Percentiles rank a stretch among this genome's conserved stretches.
phyloP scores from a whole-genome alignment of 2,797 vertebrate genomes.

The Ispidina picta region DNA sequence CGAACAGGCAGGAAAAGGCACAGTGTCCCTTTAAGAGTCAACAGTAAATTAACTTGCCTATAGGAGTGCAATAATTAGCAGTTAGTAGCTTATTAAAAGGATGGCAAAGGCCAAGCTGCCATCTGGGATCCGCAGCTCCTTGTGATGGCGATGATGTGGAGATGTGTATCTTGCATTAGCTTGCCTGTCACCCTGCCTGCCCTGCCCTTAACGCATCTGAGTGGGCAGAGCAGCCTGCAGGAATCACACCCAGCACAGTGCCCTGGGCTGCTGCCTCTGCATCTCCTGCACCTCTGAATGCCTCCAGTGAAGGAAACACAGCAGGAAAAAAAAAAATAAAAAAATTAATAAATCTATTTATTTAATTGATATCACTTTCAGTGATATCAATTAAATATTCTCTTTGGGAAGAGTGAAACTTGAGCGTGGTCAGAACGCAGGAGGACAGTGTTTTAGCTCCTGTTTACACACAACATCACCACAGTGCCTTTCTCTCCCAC shows the following conservation, averaged over 20 bases:
- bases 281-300: constrained; percentile 68
- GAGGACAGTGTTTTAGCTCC: constrained; percentile 57
- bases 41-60: constrained; percentile 85
- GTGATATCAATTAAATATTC: constrained; percentile 73
- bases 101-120: constrained; percentile 86
- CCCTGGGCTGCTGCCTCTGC: constrained; percentile 71
- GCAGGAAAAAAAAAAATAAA: background rate
- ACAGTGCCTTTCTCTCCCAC: constrained; percentile 36
- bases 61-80: constrained; percentile 86
- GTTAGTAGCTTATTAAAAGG: constrained; percentile 88
- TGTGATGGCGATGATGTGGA: constrained; percentile 83
- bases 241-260: constrained; percentile 74
- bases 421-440: constrained; percentile 35
- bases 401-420: constrained; percentile 64
- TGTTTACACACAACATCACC: constrained; percentile 55
- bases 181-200: constrained; percentile 78
- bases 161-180: constrained; percentile 79
- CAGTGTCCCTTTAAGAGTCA: constrained; percentile 83
- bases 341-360: too few relatives aligned
- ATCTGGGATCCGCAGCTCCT: constrained; percentile 84
- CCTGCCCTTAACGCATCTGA: constrained; percentile 81
- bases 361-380: background rate
- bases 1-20: constrained; percentile 57
- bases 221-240: constrained; percentile 77
- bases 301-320: background rate